Percentiles rank a stretch among this genome's conserved stretches.
Evolutionary conservation across 2,113 vertebrate species (phyloP).

Genomic region (Silurus glanis): DNA sequence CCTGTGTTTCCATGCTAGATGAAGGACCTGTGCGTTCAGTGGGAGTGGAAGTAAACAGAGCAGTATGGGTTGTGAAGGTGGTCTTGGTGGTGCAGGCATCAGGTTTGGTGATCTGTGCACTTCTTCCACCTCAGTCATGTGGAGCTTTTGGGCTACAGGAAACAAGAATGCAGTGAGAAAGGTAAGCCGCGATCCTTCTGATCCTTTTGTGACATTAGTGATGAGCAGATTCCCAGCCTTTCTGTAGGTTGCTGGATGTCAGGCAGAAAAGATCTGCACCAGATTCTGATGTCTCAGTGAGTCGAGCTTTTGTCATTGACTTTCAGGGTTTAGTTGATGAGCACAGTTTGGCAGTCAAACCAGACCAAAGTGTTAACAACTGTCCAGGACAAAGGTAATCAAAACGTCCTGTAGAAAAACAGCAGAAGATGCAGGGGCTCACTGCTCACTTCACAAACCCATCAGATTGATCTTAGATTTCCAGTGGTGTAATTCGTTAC

Average conservation of each 20-base stretch:
- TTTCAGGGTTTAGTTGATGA: background rate
- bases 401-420: background rate
- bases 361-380: background rate
- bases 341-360: background rate
- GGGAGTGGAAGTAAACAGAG: background rate
- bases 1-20: background rate
- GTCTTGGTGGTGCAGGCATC: too few species aligned
- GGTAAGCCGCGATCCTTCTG: background rate
- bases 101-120: too few species aligned
- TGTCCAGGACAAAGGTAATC: background rate
- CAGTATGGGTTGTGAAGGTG: too few species aligned
- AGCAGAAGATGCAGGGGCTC: background rate
- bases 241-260: background rate
- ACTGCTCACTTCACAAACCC: background rate
- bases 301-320: background rate
- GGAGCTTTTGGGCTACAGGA: background rate
- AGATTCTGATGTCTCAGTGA: background rate
- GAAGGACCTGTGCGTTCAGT: background rate
- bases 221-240: background rate
- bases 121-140: background rate
- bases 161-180: background rate
- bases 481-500: too few species aligned
- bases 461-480: too few species aligned
- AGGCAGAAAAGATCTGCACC: background rate
- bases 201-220: background rate